phyloP scores from a whole-genome alignment of 2,888 invertebrate species.

The Endotricha flammealis region DNA sequence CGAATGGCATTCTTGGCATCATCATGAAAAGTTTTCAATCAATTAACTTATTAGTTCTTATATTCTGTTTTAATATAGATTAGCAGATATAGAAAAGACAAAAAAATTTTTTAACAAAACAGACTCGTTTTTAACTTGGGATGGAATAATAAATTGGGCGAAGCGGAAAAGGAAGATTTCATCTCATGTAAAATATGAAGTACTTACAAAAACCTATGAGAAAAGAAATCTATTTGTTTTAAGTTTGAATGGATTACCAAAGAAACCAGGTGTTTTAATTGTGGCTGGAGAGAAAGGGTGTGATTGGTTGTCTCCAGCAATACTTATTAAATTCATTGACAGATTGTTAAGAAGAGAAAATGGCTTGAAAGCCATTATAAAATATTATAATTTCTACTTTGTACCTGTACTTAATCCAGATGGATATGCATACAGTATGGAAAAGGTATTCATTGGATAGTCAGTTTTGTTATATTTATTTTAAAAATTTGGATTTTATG shows the following conservation, averaged over 20 bases:
- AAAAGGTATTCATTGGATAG: slow-evolving; percentile 28
- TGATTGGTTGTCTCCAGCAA: slow-evolving; percentile 54
- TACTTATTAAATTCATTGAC: slow-evolving; percentile 44
- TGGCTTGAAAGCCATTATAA: slow-evolving; percentile 23
- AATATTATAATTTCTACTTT: slow-evolving; percentile 51
- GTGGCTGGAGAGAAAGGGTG: slow-evolving; percentile 58
- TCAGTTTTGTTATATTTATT: too few species aligned
- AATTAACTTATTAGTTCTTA: too few species aligned
- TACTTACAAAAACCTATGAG: slow-evolving; percentile 47
- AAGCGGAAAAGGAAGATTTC: slow-evolving; percentile 25
- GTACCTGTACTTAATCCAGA: slow-evolving; percentile 64
- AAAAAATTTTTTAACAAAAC: slow-evolving; percentile 13
- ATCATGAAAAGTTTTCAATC: too few species aligned
- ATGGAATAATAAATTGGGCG: slow-evolving; percentile 35
- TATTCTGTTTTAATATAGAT: too few species aligned
- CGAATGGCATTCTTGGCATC: too few species aligned
- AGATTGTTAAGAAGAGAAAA: slow-evolving; percentile 29
- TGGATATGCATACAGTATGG: slow-evolving; percentile 52
- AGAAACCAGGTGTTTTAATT: slow-evolving; percentile 44
- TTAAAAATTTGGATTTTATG: too few species aligned
- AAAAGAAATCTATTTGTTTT: slow-evolving; percentile 46
- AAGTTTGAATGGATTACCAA: slow-evolving; percentile 36
- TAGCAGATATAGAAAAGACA: not conserved
- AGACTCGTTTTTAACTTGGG: slow-evolving; percentile 32
- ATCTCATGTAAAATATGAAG: slow-evolving; percentile 31